Conservation (phyloP, 2,797 vertebrate genomes). For the Tarsius wallacei region DNA sequence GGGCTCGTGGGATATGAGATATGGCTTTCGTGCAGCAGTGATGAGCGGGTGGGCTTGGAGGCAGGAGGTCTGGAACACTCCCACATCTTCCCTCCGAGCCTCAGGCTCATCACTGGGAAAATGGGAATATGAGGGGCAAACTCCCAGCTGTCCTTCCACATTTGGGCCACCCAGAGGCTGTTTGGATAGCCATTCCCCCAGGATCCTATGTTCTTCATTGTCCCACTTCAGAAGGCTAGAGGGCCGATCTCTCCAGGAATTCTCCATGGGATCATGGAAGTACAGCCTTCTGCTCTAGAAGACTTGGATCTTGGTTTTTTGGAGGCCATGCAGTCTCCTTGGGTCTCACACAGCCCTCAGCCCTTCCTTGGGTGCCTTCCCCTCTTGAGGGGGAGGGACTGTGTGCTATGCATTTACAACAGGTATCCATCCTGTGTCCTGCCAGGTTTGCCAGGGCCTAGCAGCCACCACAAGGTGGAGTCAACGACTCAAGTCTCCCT, state of each 20-base stretch:
- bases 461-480: slow-evolving; percentile 72
- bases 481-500: background rate
- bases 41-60: no score
- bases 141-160: background rate
- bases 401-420: background rate
- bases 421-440: background rate
- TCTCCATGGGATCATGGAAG: background rate
- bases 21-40: rapidly evolving
- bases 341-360: background rate
- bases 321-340: background rate
- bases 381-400: background rate
- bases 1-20: rapidly evolving
- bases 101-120: background rate
- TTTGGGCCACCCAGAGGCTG: background rate
- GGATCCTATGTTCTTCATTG: background rate
- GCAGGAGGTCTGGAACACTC: no score
- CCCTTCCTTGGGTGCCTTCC: background rate
- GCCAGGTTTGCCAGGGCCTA: background rate
- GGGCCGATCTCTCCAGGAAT: background rate
- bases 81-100: background rate
- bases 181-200: background rate
- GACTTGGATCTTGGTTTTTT: background rate
- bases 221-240: background rate
- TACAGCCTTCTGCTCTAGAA: background rate
- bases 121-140: rapidly evolving